These are phyloP conservation scores for Mastacembelus armatus DNA, from an alignment of 2,797 vertebrate species.

Conservation along the genomic window DNA sequence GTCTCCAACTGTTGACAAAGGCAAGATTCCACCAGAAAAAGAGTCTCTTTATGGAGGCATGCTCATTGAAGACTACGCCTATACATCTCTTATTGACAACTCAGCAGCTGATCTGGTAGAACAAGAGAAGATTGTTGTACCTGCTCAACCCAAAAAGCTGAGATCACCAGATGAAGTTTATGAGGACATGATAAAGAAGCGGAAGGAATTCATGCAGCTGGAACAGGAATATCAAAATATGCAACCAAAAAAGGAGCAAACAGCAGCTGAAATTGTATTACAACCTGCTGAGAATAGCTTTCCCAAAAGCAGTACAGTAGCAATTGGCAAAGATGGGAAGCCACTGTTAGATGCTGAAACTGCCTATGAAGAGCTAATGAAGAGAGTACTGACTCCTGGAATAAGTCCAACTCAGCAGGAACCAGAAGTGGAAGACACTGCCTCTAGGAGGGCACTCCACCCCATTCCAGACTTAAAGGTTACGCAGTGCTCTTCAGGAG, in stretches of 20 bases:
- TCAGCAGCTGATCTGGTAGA: constrained; percentile 82
- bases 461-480: constrained; percentile 98
- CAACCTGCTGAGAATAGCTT: constrained; percentile 87
- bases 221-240: constrained; percentile 89
- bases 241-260: constrained; percentile 81
- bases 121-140: constrained; percentile 82
- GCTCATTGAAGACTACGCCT: constrained; percentile 98
- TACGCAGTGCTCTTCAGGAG: constrained; percentile 96
- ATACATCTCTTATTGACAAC: constrained; percentile 92
- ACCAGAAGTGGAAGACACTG: constrained; percentile 72
- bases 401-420: constrained; percentile 88
- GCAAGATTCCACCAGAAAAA: constrained; percentile 89
- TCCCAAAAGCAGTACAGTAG: constrained; percentile 80
- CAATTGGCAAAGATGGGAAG: constrained; percentile 87
- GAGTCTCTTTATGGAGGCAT: constrained; percentile 94
- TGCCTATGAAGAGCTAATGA: constrained; percentile 95
- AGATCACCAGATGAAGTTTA: constrained; percentile 90
- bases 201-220: constrained; percentile 87
- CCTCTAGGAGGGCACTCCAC: constrained; percentile 84
- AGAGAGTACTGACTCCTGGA: constrained; percentile 89
- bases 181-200: constrained; percentile 91
- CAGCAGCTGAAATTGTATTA: constrained; percentile 89
- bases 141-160: constrained; percentile 86
- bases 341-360: constrained; percentile 92
- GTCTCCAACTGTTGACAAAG: constrained; percentile 85